Base-by-base conservation (phyloP, 2,888 invertebrate species). In the Pachycephus smyrnensis region DNA sequence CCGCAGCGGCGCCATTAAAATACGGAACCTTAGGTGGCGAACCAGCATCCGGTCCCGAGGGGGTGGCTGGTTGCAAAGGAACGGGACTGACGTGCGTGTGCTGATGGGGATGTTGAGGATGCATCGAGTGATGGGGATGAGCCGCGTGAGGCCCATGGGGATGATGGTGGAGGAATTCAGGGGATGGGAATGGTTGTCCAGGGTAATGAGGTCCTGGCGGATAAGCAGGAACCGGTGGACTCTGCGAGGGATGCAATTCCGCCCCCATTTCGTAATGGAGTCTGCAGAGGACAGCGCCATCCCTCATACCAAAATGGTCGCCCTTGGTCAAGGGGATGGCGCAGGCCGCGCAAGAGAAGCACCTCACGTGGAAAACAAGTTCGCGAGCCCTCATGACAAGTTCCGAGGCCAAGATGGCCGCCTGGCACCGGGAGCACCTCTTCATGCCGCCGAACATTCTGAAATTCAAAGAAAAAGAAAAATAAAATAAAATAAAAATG, bases 311-410 rank as follows among this genome's bases (percentile, higher is more conserved):
- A 93, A 98, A 99, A 88, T 97, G 97, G 91, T 99, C 98, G 71
- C 99, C 99, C 90, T 98, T 97, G 79, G 96, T 96, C 80, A 99
- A 94, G 6, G 96, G 95, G 68, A 96, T 94, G 91, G 95, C 95
- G 93, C 98, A 98, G 76, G 96, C 95, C 73, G 96, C 96, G 92
- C 98, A 98, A 74, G 97, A 96, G 93, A 99, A 99, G 92, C 98
- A 99, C 90, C 96, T 96, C 80, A 98, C 96, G 93, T 99, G 98
- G 93, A 97, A 99, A 86, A 98, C 97, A 88, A 96, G 94, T 88
- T 98, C 98, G 76, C 97, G 94, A 12, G 98, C 98, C 77, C 98
- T 94, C 98, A 99, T 98, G 91, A 99, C 98, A 91, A 98, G 93
- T 92, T 98, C 98, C 75, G 97, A 96, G 68, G 98, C 95, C 55